phyloP scores from a whole-genome alignment of 2,888 invertebrate species.

The Agelastica alni region DNA sequence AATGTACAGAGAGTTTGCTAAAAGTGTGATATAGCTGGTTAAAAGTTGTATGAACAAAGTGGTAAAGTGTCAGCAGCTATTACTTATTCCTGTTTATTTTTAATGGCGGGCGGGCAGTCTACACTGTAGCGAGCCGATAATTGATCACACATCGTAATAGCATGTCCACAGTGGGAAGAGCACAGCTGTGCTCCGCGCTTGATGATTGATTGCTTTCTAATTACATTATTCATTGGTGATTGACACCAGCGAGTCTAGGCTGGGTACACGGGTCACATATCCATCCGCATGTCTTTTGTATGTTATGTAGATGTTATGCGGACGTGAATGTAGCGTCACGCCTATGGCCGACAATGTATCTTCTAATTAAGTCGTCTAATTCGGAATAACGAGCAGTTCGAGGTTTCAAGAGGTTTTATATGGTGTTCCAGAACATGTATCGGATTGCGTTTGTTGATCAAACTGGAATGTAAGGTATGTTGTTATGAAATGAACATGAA shows the following conservation, averaged over 20 bases:
- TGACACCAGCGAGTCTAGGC: conserved; percentile 43
- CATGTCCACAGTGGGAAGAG: conserved; percentile 47
- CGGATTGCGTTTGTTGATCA: background rate
- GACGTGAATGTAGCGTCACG: conserved; percentile 28
- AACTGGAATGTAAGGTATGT: background rate
- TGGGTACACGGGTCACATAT: conserved; percentile 35
- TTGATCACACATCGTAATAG: conserved; percentile 48
- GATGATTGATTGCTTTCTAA: conserved; percentile 56
- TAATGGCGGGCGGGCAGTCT: conserved; percentile 29
- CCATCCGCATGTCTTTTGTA: conserved; percentile 22
- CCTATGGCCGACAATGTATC: conserved; percentile 24
- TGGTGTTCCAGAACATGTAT: background rate
- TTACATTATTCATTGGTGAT: conserved; percentile 56
- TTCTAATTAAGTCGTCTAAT: conserved; percentile 33
- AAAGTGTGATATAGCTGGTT: conserved; percentile 1
- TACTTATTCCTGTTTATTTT: conserved; percentile 36
- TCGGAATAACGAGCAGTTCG: conserved; percentile 22
- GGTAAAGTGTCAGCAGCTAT: conserved; percentile 15
- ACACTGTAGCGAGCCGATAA: conserved; percentile 38
- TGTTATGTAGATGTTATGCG: conserved; percentile 25
- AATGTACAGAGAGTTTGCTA: too few relatives aligned
- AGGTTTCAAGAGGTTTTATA: conserved; percentile 13
- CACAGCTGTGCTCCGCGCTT: conserved; percentile 49
- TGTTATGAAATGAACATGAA: background rate
- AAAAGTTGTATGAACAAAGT: conserved; percentile 13